These are phyloP conservation scores for Cerceris rybyensis DNA, from an alignment of 2,888 invertebrate genomes.

Conservation along the genomic window DNA sequence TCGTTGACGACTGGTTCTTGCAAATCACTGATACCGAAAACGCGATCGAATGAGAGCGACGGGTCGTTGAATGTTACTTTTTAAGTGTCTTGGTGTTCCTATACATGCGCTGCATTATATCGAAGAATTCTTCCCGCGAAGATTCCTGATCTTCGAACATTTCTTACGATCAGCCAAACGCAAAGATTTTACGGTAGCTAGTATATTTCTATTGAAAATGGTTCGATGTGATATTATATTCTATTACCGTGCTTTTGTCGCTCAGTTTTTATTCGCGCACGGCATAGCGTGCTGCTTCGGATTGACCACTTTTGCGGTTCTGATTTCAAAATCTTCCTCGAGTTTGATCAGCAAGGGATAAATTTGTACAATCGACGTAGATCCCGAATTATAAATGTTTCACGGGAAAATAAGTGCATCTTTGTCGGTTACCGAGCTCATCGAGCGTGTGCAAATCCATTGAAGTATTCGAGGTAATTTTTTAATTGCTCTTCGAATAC, in stretches of 20 bases:
- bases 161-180: slow-evolving; percentile 7
- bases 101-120: slow-evolving; percentile 28
- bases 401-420: no score
- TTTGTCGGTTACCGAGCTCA: no score
- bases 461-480: background rate
- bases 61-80: slow-evolving; percentile 28
- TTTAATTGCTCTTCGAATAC: background rate
- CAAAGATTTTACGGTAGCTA: slow-evolving; percentile 13
- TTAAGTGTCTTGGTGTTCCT: slow-evolving; percentile 55
- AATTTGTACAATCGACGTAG: no score
- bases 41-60: no score
- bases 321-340: background rate
- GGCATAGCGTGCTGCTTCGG: no score
- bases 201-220: slow-evolving; percentile 23
- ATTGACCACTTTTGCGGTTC: background rate
- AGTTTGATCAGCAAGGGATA: background rate
- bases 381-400: no score
- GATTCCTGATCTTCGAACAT: slow-evolving; percentile 1
- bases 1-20: no score
- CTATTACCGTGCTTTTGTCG: slow-evolving; percentile 29
- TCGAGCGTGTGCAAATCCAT: no score
- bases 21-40: background rate
- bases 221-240: slow-evolving; percentile 48
- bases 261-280: no score
- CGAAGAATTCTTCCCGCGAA: slow-evolving; percentile 34